These are phyloP conservation scores for Steinernema hermaphroditum DNA, from an alignment of 2,888 invertebrate species.

Conservation along the genomic window DNA sequence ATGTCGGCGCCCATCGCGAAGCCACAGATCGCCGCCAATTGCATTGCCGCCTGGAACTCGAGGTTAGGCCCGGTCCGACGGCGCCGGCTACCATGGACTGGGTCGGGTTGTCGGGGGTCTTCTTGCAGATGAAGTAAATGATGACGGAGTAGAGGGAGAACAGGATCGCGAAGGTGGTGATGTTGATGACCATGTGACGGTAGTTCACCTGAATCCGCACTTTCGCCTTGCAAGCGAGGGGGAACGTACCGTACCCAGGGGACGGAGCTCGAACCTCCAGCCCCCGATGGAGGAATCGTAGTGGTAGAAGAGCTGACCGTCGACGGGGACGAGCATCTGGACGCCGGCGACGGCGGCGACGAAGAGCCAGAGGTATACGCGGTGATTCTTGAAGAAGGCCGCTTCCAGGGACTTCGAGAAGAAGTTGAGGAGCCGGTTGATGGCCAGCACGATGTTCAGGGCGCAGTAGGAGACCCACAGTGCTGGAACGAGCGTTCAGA, in stretches of 20 bases:
- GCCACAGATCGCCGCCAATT: neutral
- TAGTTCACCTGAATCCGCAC: neutral
- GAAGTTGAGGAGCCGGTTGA: neutral
- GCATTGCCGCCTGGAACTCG: neutral
- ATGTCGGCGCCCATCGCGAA: constrained; percentile 14
- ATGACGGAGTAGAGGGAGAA: constrained; percentile 9
- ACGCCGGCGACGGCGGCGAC: neutral
- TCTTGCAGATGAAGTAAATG: constrained; percentile 11
- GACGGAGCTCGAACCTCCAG: neutral
- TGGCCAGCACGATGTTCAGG: neutral
- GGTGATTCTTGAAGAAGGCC: neutral
- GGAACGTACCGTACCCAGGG: neutral
- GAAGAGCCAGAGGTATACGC: neutral
- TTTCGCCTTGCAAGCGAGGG: neutral
- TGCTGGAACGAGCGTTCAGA: neutral
- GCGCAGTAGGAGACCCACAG: constrained; percentile 1
- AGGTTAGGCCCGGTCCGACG: neutral
- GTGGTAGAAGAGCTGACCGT: neutral
- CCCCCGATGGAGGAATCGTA: neutral
- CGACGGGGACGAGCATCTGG: neutral
- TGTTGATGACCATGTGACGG: constrained; percentile 1
- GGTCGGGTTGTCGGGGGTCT: neutral
- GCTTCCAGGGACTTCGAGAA: neutral
- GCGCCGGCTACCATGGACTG: neutral
- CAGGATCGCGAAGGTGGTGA: neutral